Evolutionary conservation across 1,140 invertebrate genomes (phyloP).

Genomic region (Wasmannia auropunctata): DNA sequence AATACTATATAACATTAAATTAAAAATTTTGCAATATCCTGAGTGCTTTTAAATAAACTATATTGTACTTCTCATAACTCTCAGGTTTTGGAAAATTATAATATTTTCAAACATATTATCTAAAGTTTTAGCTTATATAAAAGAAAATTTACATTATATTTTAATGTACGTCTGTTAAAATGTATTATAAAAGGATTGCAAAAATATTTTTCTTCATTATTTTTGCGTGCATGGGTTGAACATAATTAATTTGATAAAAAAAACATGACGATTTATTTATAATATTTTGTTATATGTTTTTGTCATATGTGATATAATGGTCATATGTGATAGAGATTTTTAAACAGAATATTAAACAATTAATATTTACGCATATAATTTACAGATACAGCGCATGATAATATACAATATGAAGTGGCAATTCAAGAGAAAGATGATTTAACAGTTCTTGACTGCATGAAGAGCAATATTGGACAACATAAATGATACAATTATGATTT

Average conservation of each 20-base stretch:
- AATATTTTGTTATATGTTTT: conserved; percentile 51
- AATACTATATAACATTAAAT: conserved; percentile 38
- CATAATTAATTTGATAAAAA: conserved; percentile 42
- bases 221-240: conserved; percentile 37
- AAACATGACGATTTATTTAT: conserved; percentile 56
- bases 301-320: conserved; percentile 42
- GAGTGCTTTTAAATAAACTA: conserved; percentile 31
- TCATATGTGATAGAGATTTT: conserved; percentile 25
- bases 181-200: conserved; percentile 48
- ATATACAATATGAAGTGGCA: conserved; percentile 28
- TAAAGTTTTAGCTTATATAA: conserved; percentile 20
- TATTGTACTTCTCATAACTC: conserved; percentile 14
- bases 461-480: conserved; percentile 60
- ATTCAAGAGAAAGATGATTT: conserved; percentile 45
- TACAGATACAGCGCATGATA: conserved; percentile 45
- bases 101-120: conserved; percentile 23
- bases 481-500: conserved; percentile 65
- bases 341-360: conserved; percentile 53
- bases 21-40: conserved; percentile 7
- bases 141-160: conserved; percentile 41
- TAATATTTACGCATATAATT: conserved; percentile 60
- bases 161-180: conserved; percentile 19
- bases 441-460: conserved; percentile 37
- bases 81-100: conserved; percentile 6
- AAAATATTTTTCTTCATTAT: conserved; percentile 58